Evolutionary conservation across 92 coral and sea anemone genomes (phyloP).

Genomic region (Palythoa grandiflora): DNA sequence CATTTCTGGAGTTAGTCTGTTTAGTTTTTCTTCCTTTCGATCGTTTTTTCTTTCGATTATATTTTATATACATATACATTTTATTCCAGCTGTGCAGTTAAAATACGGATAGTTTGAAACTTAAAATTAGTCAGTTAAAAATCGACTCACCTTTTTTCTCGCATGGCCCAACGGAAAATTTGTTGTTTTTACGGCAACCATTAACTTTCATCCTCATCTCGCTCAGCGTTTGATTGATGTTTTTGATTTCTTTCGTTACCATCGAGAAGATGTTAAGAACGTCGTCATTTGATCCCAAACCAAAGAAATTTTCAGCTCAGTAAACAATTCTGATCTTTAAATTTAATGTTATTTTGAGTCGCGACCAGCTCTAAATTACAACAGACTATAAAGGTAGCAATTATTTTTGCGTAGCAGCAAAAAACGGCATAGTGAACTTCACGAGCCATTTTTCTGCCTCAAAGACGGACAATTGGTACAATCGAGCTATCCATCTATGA

Average conservation of each 20-base stretch:
- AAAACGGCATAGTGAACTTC: too few species aligned
- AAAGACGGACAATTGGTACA: too few species aligned
- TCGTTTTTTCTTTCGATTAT: too few species aligned
- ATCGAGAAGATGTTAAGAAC: conserved; percentile 1
- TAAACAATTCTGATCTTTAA: not conserved
- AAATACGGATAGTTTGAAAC: not conserved
- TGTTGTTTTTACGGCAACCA: not conserved
- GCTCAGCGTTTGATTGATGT: conserved; percentile 16
- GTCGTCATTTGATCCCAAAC: conserved; percentile 16
- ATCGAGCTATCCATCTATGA: too few species aligned
- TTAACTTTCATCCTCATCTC: conserved; percentile 22
- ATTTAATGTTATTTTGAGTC: not conserved
- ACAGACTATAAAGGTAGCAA: too few species aligned
- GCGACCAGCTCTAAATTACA: too few species aligned
- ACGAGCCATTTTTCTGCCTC: too few species aligned
- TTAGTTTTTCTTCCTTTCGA: too few species aligned
- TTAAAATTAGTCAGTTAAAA: not conserved
- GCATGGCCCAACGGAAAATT: not conserved
- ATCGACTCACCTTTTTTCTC: conserved; percentile 1
- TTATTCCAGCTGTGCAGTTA: too few species aligned
- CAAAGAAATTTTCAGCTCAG: not conserved
- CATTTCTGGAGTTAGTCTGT: too few species aligned
- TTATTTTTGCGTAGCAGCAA: too few species aligned
- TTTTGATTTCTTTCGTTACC: conserved; percentile 7
- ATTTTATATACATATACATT: too few species aligned